Evolutionary conservation across 2,888 invertebrate species (phyloP).

Genomic region (Pasiphila rectangulata): DNA sequence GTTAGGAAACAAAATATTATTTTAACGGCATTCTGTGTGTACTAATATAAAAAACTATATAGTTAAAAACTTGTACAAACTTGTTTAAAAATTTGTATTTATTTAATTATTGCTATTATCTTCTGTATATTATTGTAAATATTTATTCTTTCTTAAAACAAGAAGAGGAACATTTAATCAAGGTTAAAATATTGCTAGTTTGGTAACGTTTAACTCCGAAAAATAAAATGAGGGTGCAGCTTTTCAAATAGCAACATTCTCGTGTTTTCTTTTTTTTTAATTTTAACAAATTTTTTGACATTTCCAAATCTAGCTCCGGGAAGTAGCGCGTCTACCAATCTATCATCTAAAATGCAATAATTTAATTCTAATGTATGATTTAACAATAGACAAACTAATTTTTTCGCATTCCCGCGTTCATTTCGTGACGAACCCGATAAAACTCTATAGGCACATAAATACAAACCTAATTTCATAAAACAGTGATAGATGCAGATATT

Average conservation of each 20-base stretch:
- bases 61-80: constrained; percentile 79
- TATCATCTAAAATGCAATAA: constrained; percentile 69
- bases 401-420: constrained; percentile 47
- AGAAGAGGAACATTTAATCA: constrained; percentile 80
- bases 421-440: constrained; percentile 52
- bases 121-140: constrained; percentile 80
- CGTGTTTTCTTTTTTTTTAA: constrained; percentile 47
- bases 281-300: constrained; percentile 48
- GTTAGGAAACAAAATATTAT: constrained; percentile 81
- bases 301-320: constrained; percentile 66
- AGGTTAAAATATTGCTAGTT: constrained; percentile 77
- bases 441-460: constrained; percentile 47
- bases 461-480: constrained; percentile 45
- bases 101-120: constrained; percentile 75
- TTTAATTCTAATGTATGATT: constrained; percentile 46
- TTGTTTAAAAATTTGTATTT: constrained; percentile 67
- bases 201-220: constrained; percentile 74
- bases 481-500: constrained; percentile 40
- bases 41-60: constrained; percentile 78
- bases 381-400: constrained; percentile 49
- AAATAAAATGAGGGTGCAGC: constrained; percentile 78
- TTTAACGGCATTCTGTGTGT: constrained; percentile 72
- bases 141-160: constrained; percentile 80
- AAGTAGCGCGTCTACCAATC: constrained; percentile 80
- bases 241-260: constrained; percentile 78